Conservation (phyloP, 1,140 invertebrate species). For the Neodiprion fabricii region DNA sequence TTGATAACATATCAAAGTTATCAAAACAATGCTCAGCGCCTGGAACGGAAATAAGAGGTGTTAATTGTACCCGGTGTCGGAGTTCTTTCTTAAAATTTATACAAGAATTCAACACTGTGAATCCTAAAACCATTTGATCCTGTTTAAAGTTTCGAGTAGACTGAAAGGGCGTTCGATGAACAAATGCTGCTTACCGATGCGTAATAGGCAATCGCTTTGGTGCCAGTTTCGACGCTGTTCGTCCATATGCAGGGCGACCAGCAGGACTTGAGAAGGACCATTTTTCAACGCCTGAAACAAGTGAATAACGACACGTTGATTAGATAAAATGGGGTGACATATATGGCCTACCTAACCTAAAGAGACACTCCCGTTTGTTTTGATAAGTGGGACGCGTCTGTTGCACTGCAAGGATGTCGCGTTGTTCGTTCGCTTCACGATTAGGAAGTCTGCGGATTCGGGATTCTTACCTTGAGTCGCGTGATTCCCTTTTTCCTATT, state of each 20-base stretch:
- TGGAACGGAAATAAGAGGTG: conserved; percentile 44
- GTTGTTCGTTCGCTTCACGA: neutral
- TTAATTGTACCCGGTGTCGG: neutral
- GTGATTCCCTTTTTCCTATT: too few relatives aligned
- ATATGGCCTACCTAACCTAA: neutral
- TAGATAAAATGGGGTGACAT: neutral
- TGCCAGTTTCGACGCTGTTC: conserved; percentile 76
- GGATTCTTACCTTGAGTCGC: too few relatives aligned
- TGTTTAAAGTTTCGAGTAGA: neutral
- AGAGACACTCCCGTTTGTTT: conserved; percentile 6
- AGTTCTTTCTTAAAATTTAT: neutral
- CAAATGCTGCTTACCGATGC: conserved; percentile 63
- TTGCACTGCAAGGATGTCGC: neutral
- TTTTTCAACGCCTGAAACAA: conserved; percentile 51
- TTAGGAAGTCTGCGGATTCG: too few relatives aligned
- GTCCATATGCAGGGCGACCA: conserved; percentile 90
- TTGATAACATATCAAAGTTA: conserved; percentile 77
- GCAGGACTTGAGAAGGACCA: conserved; percentile 79
- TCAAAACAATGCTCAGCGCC: conserved; percentile 75
- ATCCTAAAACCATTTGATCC: conserved; percentile 15
- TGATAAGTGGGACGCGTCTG: neutral
- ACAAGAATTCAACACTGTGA: neutral
- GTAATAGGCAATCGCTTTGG: conserved; percentile 78
- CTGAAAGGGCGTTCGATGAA: conserved; percentile 10
- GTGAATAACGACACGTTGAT: neutral